These are phyloP conservation scores for Urosaurus nigricauda DNA, from an alignment of 2,797 vertebrate genomes.

Conservation along the genomic window DNA sequence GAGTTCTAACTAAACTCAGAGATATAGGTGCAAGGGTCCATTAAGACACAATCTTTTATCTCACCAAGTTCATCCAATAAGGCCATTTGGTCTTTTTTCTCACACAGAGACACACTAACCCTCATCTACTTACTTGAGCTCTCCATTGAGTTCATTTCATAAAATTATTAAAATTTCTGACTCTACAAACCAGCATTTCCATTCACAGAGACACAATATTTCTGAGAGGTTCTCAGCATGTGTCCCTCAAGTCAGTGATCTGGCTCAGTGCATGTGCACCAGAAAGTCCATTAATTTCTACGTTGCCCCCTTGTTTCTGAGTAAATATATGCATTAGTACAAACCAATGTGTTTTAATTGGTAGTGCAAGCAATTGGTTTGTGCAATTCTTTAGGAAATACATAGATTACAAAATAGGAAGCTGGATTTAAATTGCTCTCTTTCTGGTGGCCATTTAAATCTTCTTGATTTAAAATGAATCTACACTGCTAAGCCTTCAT, in stretches of 20 bases:
- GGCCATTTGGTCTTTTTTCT: background rate
- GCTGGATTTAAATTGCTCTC: background rate
- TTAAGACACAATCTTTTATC: background rate
- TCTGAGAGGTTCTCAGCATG: slow-evolving; percentile 8
- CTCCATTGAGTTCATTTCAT: background rate
- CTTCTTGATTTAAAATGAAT: slow-evolving; percentile 18
- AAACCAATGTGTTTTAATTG: slow-evolving; percentile 1
- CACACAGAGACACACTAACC: background rate
- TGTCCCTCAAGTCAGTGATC: background rate
- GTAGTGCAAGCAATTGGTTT: background rate
- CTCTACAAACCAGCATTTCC: background rate
- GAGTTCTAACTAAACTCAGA: background rate
- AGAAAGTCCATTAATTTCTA: background rate
- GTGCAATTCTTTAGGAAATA: background rate
- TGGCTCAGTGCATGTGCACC: background rate
- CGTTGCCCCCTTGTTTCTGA: background rate
- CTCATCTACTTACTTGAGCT: background rate
- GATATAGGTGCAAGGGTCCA: background rate
- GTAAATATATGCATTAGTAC: background rate
- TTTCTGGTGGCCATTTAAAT: slow-evolving; percentile 4
- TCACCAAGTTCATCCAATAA: background rate
- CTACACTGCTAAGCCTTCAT: slow-evolving; percentile 3
- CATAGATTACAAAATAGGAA: background rate
- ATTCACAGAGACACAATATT: background rate
- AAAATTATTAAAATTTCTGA: background rate